Base-by-base conservation (phyloP, 2,888 invertebrate species). In the Busseola fusca region DNA sequence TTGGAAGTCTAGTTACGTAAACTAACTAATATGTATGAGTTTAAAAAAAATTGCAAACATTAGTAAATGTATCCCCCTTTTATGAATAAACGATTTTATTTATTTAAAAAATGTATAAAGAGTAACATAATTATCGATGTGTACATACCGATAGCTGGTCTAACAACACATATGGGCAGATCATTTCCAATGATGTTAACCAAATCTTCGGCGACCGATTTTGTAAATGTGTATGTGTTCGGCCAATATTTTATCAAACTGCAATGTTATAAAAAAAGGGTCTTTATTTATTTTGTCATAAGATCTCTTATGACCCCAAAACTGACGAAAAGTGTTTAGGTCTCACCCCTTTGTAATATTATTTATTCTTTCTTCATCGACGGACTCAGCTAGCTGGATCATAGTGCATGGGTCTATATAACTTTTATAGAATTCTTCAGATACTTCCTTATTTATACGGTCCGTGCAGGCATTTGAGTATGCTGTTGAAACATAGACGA, bases 191-290 rank as follows among this genome's bases (percentile, higher is more conserved):
- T 97, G 59, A 93, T 85, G 97, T 96, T 34, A 95, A 99, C 96
- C 74, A 98, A 87, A 77, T 97, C 96, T 93, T 99, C 99, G 0
- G 98, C 97, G 71, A 99, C 92, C 42, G 98, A 97, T 93, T 99
- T 99, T 40, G 98, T 98, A 91, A 97, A 98, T 1, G 98, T 98
- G 93, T 99, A 99, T 0, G 98, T 98, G 91, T 99, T 99, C 0
- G 98, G 98, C 74, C 97, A 97, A 21, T 96, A 96, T n/a, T 96
- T 96, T 1, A 97, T 91, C 27, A 98, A 88, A 83, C 96, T 96
- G 88, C 4, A 89, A 89, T 25, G 0, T n/a, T 1, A 9, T 1
- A 16, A 59, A 18, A 37, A 59, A n/a, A 10, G 10, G 7, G 7
- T 48, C n/a, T n/a, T n/a, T 48, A 34, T 1, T 21, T 48, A 34